Conservation (phyloP, 2,797 vertebrate genomes). For the Triplophysa yarkandensis region DNA sequence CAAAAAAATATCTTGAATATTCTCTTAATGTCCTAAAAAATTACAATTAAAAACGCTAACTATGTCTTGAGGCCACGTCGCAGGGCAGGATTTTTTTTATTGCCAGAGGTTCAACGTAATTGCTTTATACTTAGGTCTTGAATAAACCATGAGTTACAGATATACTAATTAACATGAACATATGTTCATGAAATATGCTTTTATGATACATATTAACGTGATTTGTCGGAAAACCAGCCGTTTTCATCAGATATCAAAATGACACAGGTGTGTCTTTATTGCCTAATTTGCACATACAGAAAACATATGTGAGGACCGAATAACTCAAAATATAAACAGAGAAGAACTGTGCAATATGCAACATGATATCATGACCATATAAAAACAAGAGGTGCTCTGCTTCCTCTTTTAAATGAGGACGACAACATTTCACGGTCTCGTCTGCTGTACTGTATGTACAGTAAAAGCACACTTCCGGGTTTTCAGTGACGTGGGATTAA, state of each 20-base stretch:
- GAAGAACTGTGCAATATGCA: conserved; percentile 31
- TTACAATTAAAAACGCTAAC: conserved; percentile 23
- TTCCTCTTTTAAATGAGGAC: conserved; percentile 28
- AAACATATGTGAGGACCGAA: conserved; percentile 15
- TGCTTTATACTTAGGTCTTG: conserved; percentile 17
- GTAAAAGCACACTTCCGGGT: conserved; percentile 24
- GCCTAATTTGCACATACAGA: conserved; percentile 43
- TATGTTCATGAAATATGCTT: conserved; percentile 44
- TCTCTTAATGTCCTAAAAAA: conserved; percentile 44
- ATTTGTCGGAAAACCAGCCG: conserved; percentile 50
- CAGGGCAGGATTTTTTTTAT: not conserved
- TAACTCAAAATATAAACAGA: conserved; percentile 21
- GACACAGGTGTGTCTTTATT: conserved; percentile 45
- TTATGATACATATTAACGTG: conserved; percentile 34
- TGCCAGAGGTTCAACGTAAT: conserved; percentile 13
- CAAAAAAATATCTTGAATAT: too few relatives aligned
- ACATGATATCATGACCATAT: too few relatives aligned
- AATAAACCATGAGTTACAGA: conserved; percentile 30
- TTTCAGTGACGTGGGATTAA: conserved; percentile 72
- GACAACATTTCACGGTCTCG: conserved; percentile 22
- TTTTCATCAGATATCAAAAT: conserved; percentile 35
- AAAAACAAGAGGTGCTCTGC: conserved; percentile 34
- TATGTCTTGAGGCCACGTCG: conserved; percentile 20
- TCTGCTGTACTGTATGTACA: conserved; percentile 17
- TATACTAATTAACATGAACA: conserved; percentile 29